Conservation (phyloP, 2,888 invertebrate species). For the Reticulitermes lucifugus region DNA sequence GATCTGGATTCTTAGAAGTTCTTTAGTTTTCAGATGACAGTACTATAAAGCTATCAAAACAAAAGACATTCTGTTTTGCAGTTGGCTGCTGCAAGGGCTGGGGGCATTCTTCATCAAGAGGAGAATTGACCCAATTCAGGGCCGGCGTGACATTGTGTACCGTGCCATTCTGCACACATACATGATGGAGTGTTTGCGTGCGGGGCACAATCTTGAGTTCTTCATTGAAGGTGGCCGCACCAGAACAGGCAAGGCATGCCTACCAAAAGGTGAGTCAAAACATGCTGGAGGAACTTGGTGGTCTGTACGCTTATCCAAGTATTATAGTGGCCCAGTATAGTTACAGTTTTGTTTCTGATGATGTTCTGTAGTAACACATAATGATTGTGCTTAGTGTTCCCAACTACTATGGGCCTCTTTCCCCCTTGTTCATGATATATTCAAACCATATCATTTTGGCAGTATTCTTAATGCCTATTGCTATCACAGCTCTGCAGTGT, state of each 20-base stretch:
- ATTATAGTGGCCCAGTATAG: too few relatives aligned
- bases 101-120: slow-evolving; percentile 97
- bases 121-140: slow-evolving; percentile 81
- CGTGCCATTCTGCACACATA: slow-evolving; percentile 85
- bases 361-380: too few relatives aligned
- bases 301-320: too few relatives aligned
- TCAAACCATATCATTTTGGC: too few relatives aligned
- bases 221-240: slow-evolving; percentile 96
- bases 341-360: too few relatives aligned
- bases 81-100: slow-evolving; percentile 87
- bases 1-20: neutral
- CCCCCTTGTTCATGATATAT: too few relatives aligned
- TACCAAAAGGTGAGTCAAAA: slow-evolving; percentile 77
- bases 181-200: slow-evolving; percentile 84
- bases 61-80: slow-evolving; percentile 59
- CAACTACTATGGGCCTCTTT: too few relatives aligned
- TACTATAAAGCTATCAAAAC: too few relatives aligned
- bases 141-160: slow-evolving; percentile 87
- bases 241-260: slow-evolving; percentile 88
- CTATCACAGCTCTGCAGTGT: too few relatives aligned
- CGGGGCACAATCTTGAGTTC: slow-evolving; percentile 93
- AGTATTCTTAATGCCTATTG: too few relatives aligned
- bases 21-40: neutral
- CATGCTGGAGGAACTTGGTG: too few relatives aligned
- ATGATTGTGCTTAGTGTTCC: too few relatives aligned